Conservation (phyloP, 2,888 invertebrate species). For the Prosopocoilus inquinatus region DNA sequence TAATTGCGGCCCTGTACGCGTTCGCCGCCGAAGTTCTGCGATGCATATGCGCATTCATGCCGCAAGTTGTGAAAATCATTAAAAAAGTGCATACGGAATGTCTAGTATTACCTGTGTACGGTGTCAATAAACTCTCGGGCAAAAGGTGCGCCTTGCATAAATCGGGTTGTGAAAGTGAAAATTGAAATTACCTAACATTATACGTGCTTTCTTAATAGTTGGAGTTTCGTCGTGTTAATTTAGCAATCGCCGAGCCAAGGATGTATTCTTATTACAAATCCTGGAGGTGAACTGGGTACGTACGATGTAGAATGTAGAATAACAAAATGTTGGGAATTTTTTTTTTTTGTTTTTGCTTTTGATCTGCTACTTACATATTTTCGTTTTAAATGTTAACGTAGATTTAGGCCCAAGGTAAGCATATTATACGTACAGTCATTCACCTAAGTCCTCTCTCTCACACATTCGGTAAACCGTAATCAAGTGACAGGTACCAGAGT, state of each 20-base stretch:
- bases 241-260: constrained; percentile 14
- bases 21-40: no score
- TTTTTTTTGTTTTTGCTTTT: constrained; percentile 14
- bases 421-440: constrained; percentile 39
- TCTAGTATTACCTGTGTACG: constrained; percentile 29
- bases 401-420: constrained; percentile 45
- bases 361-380: constrained; percentile 29
- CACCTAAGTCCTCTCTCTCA: constrained; percentile 37
- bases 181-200: constrained; percentile 44
- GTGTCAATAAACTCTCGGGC: constrained; percentile 51
- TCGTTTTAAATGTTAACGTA: constrained; percentile 29
- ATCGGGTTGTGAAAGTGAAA: constrained; percentile 49
- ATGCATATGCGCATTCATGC: no score
- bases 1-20: no score
- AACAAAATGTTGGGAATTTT: constrained; percentile 1
- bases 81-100: constrained; percentile 14
- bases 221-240: constrained; percentile 9
- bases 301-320: constrained; percentile 17
- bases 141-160: constrained; percentile 49
- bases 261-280: constrained; percentile 18
- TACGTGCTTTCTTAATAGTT: constrained; percentile 29
- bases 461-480: constrained; percentile 25
- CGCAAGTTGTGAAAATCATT: no score
- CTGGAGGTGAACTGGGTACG: constrained; percentile 25
- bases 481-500: constrained; percentile 47